Evolutionary conservation across 2,113 vertebrate genomes (phyloP).

Genomic region (Lophius piscatorius): DNA sequence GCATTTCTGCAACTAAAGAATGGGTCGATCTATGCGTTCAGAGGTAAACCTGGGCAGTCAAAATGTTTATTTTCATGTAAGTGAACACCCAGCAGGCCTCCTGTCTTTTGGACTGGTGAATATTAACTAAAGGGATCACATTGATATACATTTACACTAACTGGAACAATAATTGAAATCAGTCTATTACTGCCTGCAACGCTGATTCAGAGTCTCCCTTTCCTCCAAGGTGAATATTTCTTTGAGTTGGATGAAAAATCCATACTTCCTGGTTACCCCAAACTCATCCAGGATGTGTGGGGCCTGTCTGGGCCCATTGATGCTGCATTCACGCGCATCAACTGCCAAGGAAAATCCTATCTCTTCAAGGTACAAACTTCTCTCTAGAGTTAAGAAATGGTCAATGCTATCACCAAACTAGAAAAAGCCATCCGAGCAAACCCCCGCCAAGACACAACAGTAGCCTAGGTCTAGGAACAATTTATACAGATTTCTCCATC

Average conservation of each 20-base stretch:
- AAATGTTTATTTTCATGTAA: neutral
- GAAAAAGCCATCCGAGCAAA: too few species aligned
- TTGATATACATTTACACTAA: too few species aligned
- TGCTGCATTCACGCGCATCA: conserved; percentile 94
- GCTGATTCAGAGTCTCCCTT: neutral
- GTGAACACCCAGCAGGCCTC: too few species aligned
- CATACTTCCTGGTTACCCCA: conserved; percentile 88
- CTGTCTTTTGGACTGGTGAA: too few species aligned
- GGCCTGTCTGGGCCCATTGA: conserved; percentile 92
- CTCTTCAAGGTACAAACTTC: conserved; percentile 88
- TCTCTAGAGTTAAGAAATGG: neutral
- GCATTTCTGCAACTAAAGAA: conserved; percentile 95
- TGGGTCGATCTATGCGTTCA: conserved; percentile 90
- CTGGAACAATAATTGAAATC: neutral
- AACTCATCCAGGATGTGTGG: conserved; percentile 91
- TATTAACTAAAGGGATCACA: too few species aligned
- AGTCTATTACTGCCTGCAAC: neutral
- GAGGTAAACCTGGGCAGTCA: conserved; percentile 80
- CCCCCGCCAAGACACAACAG: too few species aligned
- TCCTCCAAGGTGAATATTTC: conserved; percentile 85
- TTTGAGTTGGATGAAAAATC: conserved; percentile 89
- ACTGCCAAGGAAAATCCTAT: conserved; percentile 96
- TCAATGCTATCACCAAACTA: too few species aligned
- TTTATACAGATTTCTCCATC: too few species aligned
- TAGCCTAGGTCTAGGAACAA: too few species aligned